Evolutionary conservation across 1,140 invertebrate species (phyloP).

Genomic region (Drosophila oshimai): DNA sequence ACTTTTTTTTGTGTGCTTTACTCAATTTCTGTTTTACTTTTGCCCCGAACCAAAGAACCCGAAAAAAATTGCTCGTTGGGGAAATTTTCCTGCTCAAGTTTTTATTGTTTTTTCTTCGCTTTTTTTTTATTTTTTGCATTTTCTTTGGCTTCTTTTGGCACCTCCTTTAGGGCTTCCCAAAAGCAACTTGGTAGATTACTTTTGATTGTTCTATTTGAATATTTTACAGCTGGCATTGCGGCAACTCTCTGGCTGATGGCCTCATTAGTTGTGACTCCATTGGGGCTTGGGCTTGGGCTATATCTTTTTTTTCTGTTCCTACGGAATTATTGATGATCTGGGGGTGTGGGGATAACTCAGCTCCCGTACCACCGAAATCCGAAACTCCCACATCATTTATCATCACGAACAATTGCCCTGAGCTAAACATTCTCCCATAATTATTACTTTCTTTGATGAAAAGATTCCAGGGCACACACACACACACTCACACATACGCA

Average conservation of each 20-base stretch:
- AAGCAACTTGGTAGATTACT: constrained; percentile 55
- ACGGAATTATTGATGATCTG: constrained; percentile 68
- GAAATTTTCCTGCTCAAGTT: constrained; percentile 71
- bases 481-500: not conserved
- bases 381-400: constrained; percentile 43
- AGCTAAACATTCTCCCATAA: constrained; percentile 30
- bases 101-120: constrained; percentile 45
- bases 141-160: constrained; percentile 35
- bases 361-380: not conserved
- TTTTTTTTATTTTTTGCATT: constrained; percentile 12
- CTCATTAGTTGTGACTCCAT: constrained; percentile 52
- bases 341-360: not conserved
- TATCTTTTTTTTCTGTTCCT: not conserved
- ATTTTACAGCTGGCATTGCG: constrained; percentile 23
- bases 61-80: constrained; percentile 70
- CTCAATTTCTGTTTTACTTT: constrained; percentile 46
- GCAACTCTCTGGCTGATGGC: constrained; percentile 29
- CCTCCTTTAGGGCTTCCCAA: constrained; percentile 32
- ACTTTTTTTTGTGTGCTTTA: constrained; percentile 32
- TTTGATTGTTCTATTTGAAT: constrained; percentile 49
- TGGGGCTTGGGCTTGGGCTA: not conserved
- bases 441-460: constrained; percentile 60
- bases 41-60: constrained; percentile 1
- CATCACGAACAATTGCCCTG: constrained; percentile 46
- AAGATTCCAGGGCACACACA: constrained; percentile 38